A percentile compares a stretch with the other conserved stretches of the same genome.
These are phyloP conservation scores for Didymodactylos carnosus DNA, from an alignment of 2,888 invertebrate genomes.

Conservation along the genomic window DNA sequence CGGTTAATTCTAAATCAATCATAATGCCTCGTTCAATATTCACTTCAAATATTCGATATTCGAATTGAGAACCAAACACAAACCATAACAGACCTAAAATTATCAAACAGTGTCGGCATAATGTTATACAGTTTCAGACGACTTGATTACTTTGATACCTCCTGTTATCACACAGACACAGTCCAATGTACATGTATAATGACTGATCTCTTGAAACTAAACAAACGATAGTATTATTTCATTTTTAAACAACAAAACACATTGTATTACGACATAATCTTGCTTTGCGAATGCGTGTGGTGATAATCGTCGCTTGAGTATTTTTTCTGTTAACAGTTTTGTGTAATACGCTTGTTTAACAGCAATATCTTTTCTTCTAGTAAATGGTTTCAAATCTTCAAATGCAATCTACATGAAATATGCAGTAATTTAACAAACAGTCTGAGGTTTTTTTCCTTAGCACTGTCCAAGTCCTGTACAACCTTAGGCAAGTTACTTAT, in stretches of 20 bases:
- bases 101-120: background rate
- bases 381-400: slow-evolving; percentile 36
- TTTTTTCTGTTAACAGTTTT: slow-evolving; percentile 33
- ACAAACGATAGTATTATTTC: background rate
- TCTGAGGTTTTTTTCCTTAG: too few relatives aligned
- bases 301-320: background rate
- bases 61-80: slow-evolving; percentile 30
- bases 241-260: background rate
- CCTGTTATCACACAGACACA: slow-evolving; percentile 25
- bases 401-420: slow-evolving; percentile 34
- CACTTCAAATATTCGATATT: slow-evolving; percentile 27
- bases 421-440: slow-evolving; percentile 3
- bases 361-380: slow-evolving; percentile 33
- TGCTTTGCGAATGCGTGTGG: background rate
- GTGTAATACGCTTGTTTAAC: slow-evolving; percentile 35
- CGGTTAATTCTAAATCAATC: slow-evolving; percentile 27
- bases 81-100: slow-evolving; percentile 30
- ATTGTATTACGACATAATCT: background rate
- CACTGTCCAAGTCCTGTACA: too few relatives aligned
- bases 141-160: slow-evolving; percentile 19
- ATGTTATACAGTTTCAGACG: background rate
- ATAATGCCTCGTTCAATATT: slow-evolving; percentile 27
- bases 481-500: too few relatives aligned
- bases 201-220: background rate
- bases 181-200: slow-evolving; percentile 18